These are phyloP conservation scores for Eueremaeus valkanovi DNA, from an alignment of 2,888 invertebrate species.

Conservation along the genomic window DNA sequence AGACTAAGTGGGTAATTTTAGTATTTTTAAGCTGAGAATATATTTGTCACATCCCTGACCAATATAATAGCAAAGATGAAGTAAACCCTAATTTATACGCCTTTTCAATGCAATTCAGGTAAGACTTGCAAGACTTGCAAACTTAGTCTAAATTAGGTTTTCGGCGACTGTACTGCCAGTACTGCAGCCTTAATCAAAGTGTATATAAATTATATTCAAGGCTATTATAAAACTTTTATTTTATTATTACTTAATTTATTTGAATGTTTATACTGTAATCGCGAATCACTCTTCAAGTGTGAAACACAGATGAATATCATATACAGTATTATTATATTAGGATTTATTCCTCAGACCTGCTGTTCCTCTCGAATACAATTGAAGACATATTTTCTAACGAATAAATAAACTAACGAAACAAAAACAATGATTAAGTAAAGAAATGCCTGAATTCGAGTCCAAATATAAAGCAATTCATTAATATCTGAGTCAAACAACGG, in stretches of 20 bases:
- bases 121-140: not conserved
- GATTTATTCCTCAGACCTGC: not conserved
- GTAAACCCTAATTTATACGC: too few species aligned
- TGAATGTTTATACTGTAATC: not conserved
- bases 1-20: too few species aligned
- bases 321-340: too few species aligned
- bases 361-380: not conserved
- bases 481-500: not conserved
- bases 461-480: not conserved
- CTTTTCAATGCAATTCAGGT: not conserved
- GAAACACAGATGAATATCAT: too few species aligned
- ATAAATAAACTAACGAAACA: not conserved
- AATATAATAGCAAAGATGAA: too few species aligned
- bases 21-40: too few species aligned
- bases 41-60: too few species aligned
- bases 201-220: not conserved
- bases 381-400: not conserved
- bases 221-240: not conserved
- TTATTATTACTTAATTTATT: conserved; percentile 10
- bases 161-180: too few species aligned
- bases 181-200: too few species aligned
- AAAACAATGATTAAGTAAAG: not conserved
- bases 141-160: too few species aligned
- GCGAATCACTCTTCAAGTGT: not conserved
- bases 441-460: not conserved